Conservation (phyloP, 1,140 invertebrate genomes). For the Procambarus virginalis region DNA sequence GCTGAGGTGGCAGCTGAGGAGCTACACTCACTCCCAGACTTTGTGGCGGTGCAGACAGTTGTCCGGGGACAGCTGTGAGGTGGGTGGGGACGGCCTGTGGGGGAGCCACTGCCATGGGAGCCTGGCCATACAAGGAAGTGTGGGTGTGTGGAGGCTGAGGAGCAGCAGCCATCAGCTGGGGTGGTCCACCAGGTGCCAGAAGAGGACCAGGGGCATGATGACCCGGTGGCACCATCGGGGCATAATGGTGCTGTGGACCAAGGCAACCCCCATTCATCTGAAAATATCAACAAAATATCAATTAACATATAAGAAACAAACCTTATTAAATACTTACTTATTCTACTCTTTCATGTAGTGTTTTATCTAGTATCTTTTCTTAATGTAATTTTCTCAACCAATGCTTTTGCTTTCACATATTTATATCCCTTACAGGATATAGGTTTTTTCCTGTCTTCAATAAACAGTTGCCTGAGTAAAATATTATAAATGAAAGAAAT, state of each 20-base stretch:
- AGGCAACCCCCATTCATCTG: conserved; percentile 63
- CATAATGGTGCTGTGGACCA: conserved; percentile 61
- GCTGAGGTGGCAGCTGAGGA: conserved; percentile 56
- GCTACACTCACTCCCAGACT: conserved; percentile 55
- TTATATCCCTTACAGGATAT: too few species aligned
- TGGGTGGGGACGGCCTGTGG: conserved; percentile 60
- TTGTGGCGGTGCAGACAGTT: conserved; percentile 55
- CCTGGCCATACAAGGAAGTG: conserved; percentile 62
- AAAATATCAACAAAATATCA: background rate
- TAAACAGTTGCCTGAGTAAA: too few species aligned
- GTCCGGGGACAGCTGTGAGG: conserved; percentile 54
- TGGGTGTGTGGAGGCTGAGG: conserved; percentile 62
- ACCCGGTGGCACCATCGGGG: conserved; percentile 49
- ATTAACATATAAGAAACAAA: background rate
- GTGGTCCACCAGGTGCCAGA: conserved; percentile 44
- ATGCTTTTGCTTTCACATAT: too few species aligned
- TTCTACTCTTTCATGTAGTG: too few species aligned
- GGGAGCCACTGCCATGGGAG: conserved; percentile 61
- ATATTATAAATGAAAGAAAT: too few species aligned
- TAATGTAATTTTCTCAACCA: too few species aligned
- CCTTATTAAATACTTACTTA: too few species aligned
- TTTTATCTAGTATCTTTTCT: too few species aligned
- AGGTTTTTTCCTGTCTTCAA: too few species aligned
- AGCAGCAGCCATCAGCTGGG: conserved; percentile 56
- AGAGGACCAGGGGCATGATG: conserved; percentile 53